Evolutionary conservation across 2,113 vertebrate genomes (phyloP).

Genomic region (Hippocampus mohnikei): DNA sequence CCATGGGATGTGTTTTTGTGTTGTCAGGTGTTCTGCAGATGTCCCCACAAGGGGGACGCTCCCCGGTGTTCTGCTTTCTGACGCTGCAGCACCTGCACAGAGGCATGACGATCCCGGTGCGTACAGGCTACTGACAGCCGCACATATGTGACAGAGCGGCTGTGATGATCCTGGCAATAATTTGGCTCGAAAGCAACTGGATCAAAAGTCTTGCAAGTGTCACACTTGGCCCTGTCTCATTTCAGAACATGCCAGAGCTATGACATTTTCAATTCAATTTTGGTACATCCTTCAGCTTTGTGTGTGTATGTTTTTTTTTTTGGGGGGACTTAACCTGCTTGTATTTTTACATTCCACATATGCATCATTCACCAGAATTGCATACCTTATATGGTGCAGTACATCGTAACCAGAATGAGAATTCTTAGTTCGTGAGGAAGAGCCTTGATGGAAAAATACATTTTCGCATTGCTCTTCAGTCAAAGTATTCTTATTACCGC

Average conservation of each 20-base stretch:
- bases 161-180: slow-evolving; percentile 37
- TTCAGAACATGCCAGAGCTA: slow-evolving; percentile 2
- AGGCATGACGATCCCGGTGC: slow-evolving; percentile 36
- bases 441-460: slow-evolving; percentile 47
- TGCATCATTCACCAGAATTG: slow-evolving; percentile 21
- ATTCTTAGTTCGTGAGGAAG: neutral
- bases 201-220: slow-evolving; percentile 39
- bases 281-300: slow-evolving; percentile 8
- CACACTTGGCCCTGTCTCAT: slow-evolving; percentile 11
- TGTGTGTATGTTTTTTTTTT: neutral
- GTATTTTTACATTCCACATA: slow-evolving; percentile 13
- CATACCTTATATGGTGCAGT: slow-evolving; percentile 1
- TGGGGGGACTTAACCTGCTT: neutral
- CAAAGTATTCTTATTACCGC: slow-evolving; percentile 71
- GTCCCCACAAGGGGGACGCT: slow-evolving; percentile 32
- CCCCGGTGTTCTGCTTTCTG: slow-evolving; percentile 48
- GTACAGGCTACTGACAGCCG: slow-evolving; percentile 34
- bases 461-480: slow-evolving; percentile 39
- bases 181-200: slow-evolving; percentile 32
- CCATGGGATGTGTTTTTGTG: slow-evolving; percentile 35
- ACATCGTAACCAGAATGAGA: slow-evolving; percentile 7
- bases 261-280: slow-evolving; percentile 23
- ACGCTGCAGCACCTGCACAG: slow-evolving; percentile 46
- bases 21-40: slow-evolving; percentile 49
- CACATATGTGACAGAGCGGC: slow-evolving; percentile 18